A percentile compares a stretch with the other conserved stretches of the same genome.
Evolutionary conservation across 2,888 invertebrate genomes (phyloP).

Genomic region (Tanypteryx hageni): DNA sequence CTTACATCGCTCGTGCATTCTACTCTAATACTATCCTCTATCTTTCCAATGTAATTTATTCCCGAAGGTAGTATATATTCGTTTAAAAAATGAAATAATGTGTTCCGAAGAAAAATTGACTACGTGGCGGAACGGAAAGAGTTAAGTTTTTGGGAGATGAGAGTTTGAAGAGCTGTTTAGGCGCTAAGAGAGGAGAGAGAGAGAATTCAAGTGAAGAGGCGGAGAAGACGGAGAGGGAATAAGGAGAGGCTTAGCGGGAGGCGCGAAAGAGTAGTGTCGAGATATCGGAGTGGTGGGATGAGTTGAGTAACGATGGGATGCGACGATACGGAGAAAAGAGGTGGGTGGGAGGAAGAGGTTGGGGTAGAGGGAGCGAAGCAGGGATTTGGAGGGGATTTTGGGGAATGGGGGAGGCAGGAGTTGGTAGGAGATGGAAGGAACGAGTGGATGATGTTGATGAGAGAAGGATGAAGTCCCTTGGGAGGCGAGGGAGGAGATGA

Average conservation of each 20-base stretch:
- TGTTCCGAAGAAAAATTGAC: background rate
- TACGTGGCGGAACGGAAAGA: background rate
- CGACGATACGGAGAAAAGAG: too few species aligned
- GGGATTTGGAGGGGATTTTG: too few species aligned
- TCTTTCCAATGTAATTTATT: background rate
- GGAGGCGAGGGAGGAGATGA: background rate
- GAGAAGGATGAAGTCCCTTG: background rate
- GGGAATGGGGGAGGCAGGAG: background rate
- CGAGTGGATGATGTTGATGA: background rate
- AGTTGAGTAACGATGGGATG: too few species aligned
- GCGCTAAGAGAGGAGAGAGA: background rate
- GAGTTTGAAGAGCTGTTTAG: background rate
- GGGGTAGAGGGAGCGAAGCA: too few species aligned
- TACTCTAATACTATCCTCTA: background rate
- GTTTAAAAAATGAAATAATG: background rate
- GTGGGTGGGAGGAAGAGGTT: too few species aligned
- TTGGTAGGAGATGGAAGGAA: background rate
- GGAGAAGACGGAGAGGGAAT: too few species aligned
- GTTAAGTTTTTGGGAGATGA: background rate
- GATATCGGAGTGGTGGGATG: too few species aligned
- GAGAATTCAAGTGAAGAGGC: background rate
- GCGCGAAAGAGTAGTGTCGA: too few species aligned
- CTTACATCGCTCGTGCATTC: background rate
- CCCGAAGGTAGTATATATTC: background rate
- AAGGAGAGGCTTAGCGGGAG: too few species aligned